phyloP scores from a whole-genome alignment of 2,888 invertebrate genomes.

The Aphelenchoides bicaudatus region DNA sequence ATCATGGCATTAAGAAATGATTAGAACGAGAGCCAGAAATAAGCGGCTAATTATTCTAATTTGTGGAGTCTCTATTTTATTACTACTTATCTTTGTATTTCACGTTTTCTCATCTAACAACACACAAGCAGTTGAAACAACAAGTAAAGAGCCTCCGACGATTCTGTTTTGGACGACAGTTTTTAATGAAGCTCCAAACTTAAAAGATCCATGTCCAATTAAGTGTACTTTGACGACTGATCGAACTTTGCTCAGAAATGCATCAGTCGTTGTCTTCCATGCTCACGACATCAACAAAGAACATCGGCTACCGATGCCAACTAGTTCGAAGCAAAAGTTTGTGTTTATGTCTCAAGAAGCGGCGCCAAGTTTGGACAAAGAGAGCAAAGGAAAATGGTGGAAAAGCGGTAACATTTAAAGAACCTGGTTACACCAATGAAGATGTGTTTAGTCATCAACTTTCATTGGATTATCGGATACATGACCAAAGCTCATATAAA shows the following conservation, averaged over 20 bases:
- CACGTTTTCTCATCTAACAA: too few species aligned
- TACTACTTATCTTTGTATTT: too few species aligned
- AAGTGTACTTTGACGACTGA: constrained; percentile 65
- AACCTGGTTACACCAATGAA: background rate
- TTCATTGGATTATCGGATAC: constrained; percentile 65
- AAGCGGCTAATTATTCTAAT: too few species aligned
- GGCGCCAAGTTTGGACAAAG: background rate
- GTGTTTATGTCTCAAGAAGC: constrained; percentile 37
- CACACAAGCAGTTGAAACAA: too few species aligned
- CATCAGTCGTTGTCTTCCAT: constrained; percentile 71
- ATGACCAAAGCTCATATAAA: constrained; percentile 64
- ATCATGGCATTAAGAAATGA: too few species aligned
- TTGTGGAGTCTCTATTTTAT: too few species aligned
- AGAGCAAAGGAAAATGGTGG: background rate
- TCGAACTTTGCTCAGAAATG: constrained; percentile 63
- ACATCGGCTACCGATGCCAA: constrained; percentile 16
- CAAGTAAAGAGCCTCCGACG: constrained; percentile 6
- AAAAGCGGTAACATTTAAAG: background rate
- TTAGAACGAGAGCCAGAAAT: too few species aligned
- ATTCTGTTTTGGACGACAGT: constrained; percentile 54
- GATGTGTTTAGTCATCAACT: constrained; percentile 56
- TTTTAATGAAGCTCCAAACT: constrained; percentile 31
- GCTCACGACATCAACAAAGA: constrained; percentile 39
- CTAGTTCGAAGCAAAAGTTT: constrained; percentile 27
- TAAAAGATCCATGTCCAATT: constrained; percentile 23